phyloP scores from a whole-genome alignment of 2,888 invertebrate genomes.

The Agonopterix subpropinquella region DNA sequence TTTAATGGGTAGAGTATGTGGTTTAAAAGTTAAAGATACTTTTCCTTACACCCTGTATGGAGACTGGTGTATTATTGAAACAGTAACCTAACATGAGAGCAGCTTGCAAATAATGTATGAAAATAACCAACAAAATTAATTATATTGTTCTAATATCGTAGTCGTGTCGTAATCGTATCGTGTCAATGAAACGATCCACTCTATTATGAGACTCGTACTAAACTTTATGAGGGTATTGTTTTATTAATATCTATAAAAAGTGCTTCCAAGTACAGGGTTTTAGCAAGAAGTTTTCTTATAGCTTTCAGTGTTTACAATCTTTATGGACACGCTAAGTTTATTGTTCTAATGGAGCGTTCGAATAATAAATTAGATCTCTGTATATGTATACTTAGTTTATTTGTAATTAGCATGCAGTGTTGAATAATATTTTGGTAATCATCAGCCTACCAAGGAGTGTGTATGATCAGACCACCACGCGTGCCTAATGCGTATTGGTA shows the following conservation, averaged over 20 bases:
- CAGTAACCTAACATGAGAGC: too few species aligned
- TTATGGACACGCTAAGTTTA: neutral
- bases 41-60: too few species aligned
- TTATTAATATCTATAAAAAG: slow-evolving; percentile 73
- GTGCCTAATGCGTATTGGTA: too few species aligned
- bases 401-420: neutral
- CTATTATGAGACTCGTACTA: slow-evolving; percentile 41
- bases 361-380: slow-evolving; percentile 7
- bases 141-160: neutral
- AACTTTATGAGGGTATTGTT: slow-evolving; percentile 58
- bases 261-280: slow-evolving; percentile 48
- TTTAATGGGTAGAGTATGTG: too few species aligned
- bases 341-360: slow-evolving; percentile 8
- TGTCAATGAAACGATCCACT: slow-evolving; percentile 15
- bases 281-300: slow-evolving; percentile 42
- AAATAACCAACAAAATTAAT: too few species aligned
- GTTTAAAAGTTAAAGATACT: too few species aligned
- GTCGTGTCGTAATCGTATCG: slow-evolving; percentile 27
- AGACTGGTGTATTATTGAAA: too few species aligned
- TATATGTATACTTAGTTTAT: neutral
- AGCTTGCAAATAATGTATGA: too few species aligned
- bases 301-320: slow-evolving; percentile 37
- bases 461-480: too few species aligned
- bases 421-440: too few species aligned
- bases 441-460: too few species aligned